A percentile compares a stretch with the other conserved stretches of the same genome.
Evolutionary conservation across 2,797 vertebrate genomes (phyloP).

Genomic region (Fistularia tabacaria): DNA sequence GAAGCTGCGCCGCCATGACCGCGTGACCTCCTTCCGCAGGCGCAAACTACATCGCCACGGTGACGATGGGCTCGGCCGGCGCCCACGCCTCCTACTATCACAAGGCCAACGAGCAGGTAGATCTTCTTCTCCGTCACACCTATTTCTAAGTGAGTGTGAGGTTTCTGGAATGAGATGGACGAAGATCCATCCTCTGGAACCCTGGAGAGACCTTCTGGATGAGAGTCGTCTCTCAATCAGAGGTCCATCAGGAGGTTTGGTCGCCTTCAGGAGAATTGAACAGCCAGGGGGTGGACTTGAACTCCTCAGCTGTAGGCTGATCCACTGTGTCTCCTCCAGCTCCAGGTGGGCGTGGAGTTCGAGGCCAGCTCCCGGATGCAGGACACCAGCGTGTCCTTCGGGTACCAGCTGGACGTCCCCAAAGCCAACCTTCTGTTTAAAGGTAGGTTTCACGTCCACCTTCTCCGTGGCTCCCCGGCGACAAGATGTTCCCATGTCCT

Average conservation of each 20-base stretch:
- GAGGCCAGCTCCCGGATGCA: constrained; percentile 85
- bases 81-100: constrained; percentile 89
- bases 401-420: constrained; percentile 87
- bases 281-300: no score
- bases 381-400: constrained; percentile 84
- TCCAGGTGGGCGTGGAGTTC: constrained; percentile 88
- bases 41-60: constrained; percentile 83
- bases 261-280: no score
- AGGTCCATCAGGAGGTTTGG: no score
- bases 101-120: constrained; percentile 88
- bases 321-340: constrained; percentile 51
- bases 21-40: constrained; percentile 35
- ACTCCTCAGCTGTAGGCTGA: neutral
- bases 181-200: no score
- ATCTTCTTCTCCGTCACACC: neutral
- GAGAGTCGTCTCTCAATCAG: no score
- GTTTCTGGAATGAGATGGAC: no score
- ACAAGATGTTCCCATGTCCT: no score
- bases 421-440: constrained; percentile 88
- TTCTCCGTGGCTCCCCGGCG: neutral
- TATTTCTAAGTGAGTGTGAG: no score
- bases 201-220: no score
- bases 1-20: neutral
- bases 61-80: constrained; percentile 83
- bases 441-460: constrained; percentile 64